These are phyloP conservation scores for Hoplostethus atlanticus DNA, from an alignment of 2,797 vertebrate species.

Conservation along the genomic window DNA sequence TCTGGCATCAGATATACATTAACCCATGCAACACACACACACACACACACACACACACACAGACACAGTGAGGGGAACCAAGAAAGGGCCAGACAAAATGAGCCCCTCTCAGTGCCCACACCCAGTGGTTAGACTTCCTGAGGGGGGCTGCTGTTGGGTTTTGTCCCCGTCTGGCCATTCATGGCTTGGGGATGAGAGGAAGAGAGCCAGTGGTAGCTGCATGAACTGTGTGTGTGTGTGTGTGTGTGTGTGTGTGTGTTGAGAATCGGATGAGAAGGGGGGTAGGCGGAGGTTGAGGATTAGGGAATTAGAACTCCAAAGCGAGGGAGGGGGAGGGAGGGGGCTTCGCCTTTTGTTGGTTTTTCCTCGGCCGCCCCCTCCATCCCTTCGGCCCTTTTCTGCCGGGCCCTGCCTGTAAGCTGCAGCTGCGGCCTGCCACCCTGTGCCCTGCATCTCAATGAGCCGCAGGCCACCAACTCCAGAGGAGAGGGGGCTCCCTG, in stretches of 20 bases:
- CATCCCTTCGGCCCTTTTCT: conserved; percentile 84
- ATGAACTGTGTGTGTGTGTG: conserved; percentile 64
- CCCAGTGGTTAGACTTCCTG: conserved; percentile 84
- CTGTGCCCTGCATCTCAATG: conserved; percentile 91
- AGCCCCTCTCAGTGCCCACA: conserved; percentile 70
- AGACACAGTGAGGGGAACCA: conserved; percentile 34
- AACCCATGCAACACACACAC: background rate
- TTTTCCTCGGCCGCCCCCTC: conserved; percentile 84
- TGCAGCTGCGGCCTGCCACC: conserved; percentile 89
- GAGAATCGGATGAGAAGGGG: conserved; percentile 79
- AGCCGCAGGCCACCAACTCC: conserved; percentile 75
- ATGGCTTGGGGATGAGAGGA: conserved; percentile 78
- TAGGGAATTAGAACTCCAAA: conserved; percentile 87
- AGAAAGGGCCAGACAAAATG: conserved; percentile 65
- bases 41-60: conserved; percentile 25
- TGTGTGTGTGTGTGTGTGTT: conserved; percentile 68
- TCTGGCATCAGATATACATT: conserved; percentile 35
- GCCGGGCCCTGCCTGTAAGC: conserved; percentile 82
- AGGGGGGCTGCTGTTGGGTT: conserved; percentile 81
- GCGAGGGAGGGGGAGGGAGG: conserved; percentile 72
- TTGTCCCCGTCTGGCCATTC: conserved; percentile 82
- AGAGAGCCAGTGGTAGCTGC: conserved; percentile 78
- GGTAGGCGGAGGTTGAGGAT: conserved; percentile 84
- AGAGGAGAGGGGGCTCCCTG: conserved; percentile 79
- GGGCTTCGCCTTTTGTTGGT: conserved; percentile 86